These are phyloP conservation scores for Zaprionus obscuricornis DNA, from an alignment of 2,888 invertebrate genomes.

Conservation along the genomic window DNA sequence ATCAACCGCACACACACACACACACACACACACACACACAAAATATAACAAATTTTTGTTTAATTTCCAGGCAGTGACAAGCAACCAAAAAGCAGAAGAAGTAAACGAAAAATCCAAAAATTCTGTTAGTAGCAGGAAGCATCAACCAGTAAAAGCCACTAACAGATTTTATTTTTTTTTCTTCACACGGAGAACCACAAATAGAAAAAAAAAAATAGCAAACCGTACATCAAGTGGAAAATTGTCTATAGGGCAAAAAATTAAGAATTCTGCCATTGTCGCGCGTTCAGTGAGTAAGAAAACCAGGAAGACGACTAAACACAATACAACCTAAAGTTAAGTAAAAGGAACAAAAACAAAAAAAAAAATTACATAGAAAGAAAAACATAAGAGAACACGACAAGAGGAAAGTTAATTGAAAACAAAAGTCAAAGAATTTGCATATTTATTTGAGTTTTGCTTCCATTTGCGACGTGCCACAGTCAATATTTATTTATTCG, in stretches of 20 bases:
- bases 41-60: no score
- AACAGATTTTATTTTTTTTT: no score
- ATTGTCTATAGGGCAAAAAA: slow-evolving; percentile 46
- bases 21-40: background rate
- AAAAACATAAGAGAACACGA: background rate
- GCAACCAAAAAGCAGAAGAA: no score
- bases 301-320: slow-evolving; percentile 1
- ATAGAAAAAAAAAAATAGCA: no score
- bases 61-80: no score
- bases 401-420: slow-evolving; percentile 70
- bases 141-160: no score
- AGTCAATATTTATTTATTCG: slow-evolving; percentile 75
- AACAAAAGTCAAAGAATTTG: slow-evolving; percentile 78
- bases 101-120: no score
- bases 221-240: slow-evolving; percentile 48
- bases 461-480: slow-evolving; percentile 50
- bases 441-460: slow-evolving; percentile 67
- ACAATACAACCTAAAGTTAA: no score
- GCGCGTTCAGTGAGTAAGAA: slow-evolving; percentile 22
- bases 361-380: background rate
- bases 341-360: slow-evolving; percentile 1
- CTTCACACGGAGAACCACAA: no score
- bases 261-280: slow-evolving; percentile 54
- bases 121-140: no score
- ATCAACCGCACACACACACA: slow-evolving; percentile 7